Percentiles rank a stretch among this genome's conserved stretches.
Evolutionary conservation across 92 coral and sea anemone species (phyloP).

Genomic region (Meandrina meandrites): DNA sequence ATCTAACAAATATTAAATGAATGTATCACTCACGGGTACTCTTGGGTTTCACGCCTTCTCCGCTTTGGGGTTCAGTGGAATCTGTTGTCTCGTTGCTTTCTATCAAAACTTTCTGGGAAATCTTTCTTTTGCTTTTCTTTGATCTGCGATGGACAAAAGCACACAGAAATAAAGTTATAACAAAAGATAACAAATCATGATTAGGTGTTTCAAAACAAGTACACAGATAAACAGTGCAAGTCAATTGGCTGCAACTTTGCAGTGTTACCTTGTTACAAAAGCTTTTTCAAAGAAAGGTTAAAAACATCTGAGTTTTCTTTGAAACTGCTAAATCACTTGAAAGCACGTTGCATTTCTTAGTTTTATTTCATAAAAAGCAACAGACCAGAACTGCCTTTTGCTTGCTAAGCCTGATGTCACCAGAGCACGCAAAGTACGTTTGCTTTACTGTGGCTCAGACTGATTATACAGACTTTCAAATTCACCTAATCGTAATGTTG

Average conservation of each 20-base stretch:
- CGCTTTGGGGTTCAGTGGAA: not conserved
- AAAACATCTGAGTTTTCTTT: not conserved
- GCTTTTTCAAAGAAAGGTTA: not conserved
- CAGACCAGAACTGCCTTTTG: not conserved
- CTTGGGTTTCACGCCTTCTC: constrained; percentile 54
- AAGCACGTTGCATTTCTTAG: too few relatives aligned
- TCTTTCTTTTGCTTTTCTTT: constrained; percentile 54
- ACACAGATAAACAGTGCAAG: not conserved
- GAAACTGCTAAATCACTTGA: not conserved
- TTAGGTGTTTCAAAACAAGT: not conserved
- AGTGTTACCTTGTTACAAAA: not conserved
- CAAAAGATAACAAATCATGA: not conserved
- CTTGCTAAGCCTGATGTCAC: too few relatives aligned
- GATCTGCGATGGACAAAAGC: constrained; percentile 33
- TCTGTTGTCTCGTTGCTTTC: constrained; percentile 9
- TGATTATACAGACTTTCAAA: not conserved
- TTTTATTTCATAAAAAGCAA: too few relatives aligned
- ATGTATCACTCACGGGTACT: constrained; percentile 11
- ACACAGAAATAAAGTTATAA: not conserved
- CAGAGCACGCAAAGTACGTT: not conserved
- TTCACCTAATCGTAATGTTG: not conserved
- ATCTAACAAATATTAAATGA: not conserved
- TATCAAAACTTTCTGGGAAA: constrained; percentile 23
- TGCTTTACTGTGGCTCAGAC: not conserved
- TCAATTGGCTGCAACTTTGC: not conserved